A percentile compares a stretch with the other conserved stretches of the same genome.
phyloP scores from a whole-genome alignment of 2,797 vertebrate genomes.

The Cygnus olor region DNA sequence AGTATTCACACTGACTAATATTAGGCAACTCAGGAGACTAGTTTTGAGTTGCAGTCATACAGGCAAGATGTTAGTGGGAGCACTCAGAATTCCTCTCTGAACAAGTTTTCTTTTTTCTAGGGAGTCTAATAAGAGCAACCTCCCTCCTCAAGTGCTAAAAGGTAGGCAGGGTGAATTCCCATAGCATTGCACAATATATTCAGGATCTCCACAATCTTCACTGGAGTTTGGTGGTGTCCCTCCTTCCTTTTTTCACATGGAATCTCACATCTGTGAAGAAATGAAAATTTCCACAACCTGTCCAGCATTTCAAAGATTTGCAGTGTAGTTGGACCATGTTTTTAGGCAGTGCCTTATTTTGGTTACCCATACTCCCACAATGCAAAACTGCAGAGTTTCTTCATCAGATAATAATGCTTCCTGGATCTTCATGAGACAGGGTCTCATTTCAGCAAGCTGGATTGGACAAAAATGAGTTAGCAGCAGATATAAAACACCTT shows the following conservation, averaged over 20 bases:
- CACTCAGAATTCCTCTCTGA: not conserved
- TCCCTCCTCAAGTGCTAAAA: not conserved
- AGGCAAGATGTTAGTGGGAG: not conserved
- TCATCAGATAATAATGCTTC: not conserved
- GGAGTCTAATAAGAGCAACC: not conserved
- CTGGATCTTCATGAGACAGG: not conserved
- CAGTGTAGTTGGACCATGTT: not conserved
- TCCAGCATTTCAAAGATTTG: not conserved
- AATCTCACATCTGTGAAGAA: not conserved
- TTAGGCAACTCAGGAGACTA: not conserved
- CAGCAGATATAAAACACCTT: not conserved
- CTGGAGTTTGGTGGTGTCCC: not conserved
- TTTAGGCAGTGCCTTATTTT: not conserved
- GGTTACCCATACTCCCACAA: not conserved
- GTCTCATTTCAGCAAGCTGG: not conserved
- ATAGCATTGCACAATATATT: not conserved
- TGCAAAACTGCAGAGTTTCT: not conserved
- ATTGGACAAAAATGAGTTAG: not conserved
- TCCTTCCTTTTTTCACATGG: not conserved
- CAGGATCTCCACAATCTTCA: not conserved
- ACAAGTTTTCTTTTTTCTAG: not conserved
- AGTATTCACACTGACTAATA: not conserved
- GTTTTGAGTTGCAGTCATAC: accelerated
- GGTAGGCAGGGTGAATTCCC: not conserved
- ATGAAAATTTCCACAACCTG: not conserved